Evolutionary conservation across 2,797 vertebrate genomes (phyloP), one percentile per base, ranked within the genome.

Genomic region (Myiothlypis coronata): DNA sequence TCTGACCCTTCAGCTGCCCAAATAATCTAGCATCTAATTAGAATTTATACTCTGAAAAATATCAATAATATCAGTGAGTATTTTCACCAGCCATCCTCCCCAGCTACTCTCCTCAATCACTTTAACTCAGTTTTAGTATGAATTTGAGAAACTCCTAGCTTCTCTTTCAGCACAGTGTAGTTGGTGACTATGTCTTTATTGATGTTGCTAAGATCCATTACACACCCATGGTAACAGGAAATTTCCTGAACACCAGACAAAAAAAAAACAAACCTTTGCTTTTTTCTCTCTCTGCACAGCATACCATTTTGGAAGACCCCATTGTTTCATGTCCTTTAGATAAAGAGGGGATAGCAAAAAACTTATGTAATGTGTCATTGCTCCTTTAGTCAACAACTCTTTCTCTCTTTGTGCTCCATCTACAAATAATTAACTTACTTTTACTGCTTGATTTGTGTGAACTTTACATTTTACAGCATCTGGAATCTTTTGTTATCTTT

Each of bases 371-470:
- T 52, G n/a, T 17, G 8, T 82, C 16, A 12, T 7, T 78, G 27
- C 6, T 16, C 3, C 37, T 84, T 78, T 37, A 59, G 12, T 44
- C 34, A 69, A 69, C 14, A n/a, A 13, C 9, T 75, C 20, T 49
- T 59, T 52, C 43, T 87, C 52, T 37, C 14, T 67, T 81, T 16
- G 17, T 53, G 18, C 4, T 27, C 55, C 82, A 61, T 15, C 52
- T 94, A 70, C 47, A 89, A 72, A 93, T 19, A 89, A 84, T 35
- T 75, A 30, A 53, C 26, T 93, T 83, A 60, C 57, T 72, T 67
- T 82, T 91, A 50, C 39, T 65, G 8, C 22, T 69, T 59, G 43
- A 71, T 83, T 64, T 94, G 2, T 92, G 67, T 63, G 56, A 63
- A 77, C 56, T 95, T 91, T 71, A 72, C 0, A 35, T 77, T 93